Conservation (phyloP, 2,113 vertebrate species). For the Pantherophis guttatus region DNA sequence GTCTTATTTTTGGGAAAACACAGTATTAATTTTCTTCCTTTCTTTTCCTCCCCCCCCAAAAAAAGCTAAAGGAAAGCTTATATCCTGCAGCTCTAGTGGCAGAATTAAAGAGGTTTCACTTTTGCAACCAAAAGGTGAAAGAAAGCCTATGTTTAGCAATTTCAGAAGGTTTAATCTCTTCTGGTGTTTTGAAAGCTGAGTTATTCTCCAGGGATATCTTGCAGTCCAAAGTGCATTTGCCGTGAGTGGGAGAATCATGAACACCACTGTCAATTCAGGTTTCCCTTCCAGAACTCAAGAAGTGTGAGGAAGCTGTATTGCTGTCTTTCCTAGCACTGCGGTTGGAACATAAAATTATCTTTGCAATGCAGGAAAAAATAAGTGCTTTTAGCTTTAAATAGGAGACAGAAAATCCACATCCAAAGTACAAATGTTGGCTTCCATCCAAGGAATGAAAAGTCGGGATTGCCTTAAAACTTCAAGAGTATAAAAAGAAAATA, state of each 20-base stretch:
- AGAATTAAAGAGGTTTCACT: constrained; percentile 37
- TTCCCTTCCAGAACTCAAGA: constrained; percentile 51
- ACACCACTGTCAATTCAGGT: constrained; percentile 36
- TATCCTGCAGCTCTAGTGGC: constrained; percentile 11
- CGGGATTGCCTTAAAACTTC: background rate
- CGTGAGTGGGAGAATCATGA: constrained; percentile 47
- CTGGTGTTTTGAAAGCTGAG: constrained; percentile 54
- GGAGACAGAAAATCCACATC: background rate
- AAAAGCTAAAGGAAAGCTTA: constrained; percentile 48
- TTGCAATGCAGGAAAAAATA: background rate
- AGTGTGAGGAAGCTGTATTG: background rate
- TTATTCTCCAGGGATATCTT: constrained; percentile 52
- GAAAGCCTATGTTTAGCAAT: constrained; percentile 29
- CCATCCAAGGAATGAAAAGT: background rate
- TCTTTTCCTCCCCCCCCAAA: background rate
- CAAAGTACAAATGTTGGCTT: background rate
- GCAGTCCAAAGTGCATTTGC: constrained; percentile 36
- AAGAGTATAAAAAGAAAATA: background rate
- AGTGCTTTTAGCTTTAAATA: background rate
- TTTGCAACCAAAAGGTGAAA: constrained; percentile 21
- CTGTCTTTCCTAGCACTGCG: background rate
- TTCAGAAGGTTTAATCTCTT: constrained; percentile 56
- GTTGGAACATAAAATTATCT: background rate
- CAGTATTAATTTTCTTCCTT: constrained; percentile 28
- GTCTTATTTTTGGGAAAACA: too few species aligned